Evolutionary conservation across 2,888 invertebrate genomes (phyloP), one percentile per base, ranked within the genome.

Genomic region (Minunthozetes semirufus): DNA sequence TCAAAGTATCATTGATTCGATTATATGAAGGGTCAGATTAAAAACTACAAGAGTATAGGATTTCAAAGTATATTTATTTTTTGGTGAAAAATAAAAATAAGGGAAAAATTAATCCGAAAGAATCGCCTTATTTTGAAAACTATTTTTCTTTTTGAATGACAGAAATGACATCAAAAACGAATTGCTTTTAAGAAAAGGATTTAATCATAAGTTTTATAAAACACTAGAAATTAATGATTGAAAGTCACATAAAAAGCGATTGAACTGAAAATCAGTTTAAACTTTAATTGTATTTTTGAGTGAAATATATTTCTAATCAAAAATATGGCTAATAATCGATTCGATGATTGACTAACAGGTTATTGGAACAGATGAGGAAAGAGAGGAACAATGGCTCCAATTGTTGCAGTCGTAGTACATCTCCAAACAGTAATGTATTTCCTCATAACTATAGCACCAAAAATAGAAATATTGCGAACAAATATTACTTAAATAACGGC

Each of bases 331-430:
- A 50, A 50, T 19, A 50, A 19, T 50, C n/a, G 50, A 50, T 50
- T 6, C 11, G 50, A 19, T 50, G 50, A 50, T 50, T 19, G 50
- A 19, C 46, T 48, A 48, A 56, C 59, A 86, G 88, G 79, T 89
- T 90, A 80, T 82, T 90, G 79, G 90, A 90, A 80, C 88, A 88
- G 80, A 85, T 90, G 85, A 89, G 89, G 82, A 89, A 88, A 81
- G 89, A 89, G 78, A 86, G 88, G 56, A 61, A 56, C 59, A 53
- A 75, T 42, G 66, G 59, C 17, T 72, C 29, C 22, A 59, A 63
- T 73, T 70, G 70, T 48, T 50, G 61, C 63, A 74, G 68, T 70
- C 56, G 75, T 27, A 56, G 75, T 48, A 56, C 53, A 25, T 75
- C 75, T n/a, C 75, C 75, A 19, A 75, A 75, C 38, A 72, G 72